These are phyloP conservation scores for Leptoclinus maculatus DNA, from an alignment of 2,797 vertebrate species.

Conservation along the genomic window DNA sequence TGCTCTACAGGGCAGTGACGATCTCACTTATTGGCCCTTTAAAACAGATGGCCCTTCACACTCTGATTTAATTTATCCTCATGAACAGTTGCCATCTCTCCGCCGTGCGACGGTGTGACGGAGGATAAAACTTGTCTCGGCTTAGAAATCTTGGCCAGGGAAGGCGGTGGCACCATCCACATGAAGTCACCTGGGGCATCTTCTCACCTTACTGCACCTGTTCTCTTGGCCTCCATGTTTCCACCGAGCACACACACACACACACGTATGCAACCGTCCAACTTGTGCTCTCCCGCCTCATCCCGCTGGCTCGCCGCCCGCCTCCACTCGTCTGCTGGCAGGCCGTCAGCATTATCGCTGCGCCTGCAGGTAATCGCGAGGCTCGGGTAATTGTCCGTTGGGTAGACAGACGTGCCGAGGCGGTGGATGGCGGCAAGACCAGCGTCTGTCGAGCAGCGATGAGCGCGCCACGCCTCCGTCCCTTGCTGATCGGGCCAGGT, in stretches of 20 bases:
- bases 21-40: constrained; percentile 47
- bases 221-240: constrained; percentile 70
- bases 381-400: constrained; percentile 76
- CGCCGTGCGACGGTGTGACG: constrained; percentile 45
- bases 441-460: constrained; percentile 56
- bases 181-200: constrained; percentile 66
- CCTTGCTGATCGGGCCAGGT: constrained; percentile 75
- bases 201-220: constrained; percentile 71
- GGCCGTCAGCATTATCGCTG: constrained; percentile 62
- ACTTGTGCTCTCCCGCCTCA: constrained; percentile 19
- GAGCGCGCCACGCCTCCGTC: constrained; percentile 51
- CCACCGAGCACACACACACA: constrained; percentile 27
- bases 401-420: constrained; percentile 56
- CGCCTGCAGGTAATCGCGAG: constrained; percentile 73
- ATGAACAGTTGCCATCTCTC: constrained; percentile 60
- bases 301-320: constrained; percentile 50
- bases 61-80: constrained; percentile 59
- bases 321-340: constrained; percentile 57
- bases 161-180: constrained; percentile 41
- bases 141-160: constrained; percentile 53
- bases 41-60: constrained; percentile 64
- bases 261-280: background rate
- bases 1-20: constrained; percentile 31
- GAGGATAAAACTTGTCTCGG: constrained; percentile 54
- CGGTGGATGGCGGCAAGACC: constrained; percentile 3